Evolutionary conservation across 2,888 invertebrate species (phyloP).

Genomic region (Phanerotoma sp.): DNA sequence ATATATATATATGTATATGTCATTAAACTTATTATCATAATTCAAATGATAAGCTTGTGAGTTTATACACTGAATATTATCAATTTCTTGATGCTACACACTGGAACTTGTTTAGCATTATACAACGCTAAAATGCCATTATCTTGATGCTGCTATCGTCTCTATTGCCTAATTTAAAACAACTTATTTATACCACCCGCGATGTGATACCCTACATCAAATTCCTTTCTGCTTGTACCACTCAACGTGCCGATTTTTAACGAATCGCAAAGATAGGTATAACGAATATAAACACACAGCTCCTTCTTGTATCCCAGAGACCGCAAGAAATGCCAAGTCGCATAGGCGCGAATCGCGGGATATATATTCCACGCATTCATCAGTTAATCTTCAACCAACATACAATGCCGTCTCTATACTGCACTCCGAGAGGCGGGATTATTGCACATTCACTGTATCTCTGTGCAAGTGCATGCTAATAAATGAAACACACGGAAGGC

Average conservation of each 20-base stretch:
- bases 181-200: constrained; percentile 16
- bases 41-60: constrained; percentile 40
- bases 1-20: constrained; percentile 53
- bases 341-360: constrained; percentile 29
- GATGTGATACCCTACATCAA: constrained; percentile 1
- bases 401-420: constrained; percentile 47
- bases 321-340: constrained; percentile 26
- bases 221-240: not conserved
- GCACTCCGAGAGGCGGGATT: constrained; percentile 9
- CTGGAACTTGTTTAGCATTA: not conserved
- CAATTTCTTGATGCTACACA: not conserved
- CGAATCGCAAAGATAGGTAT: not conserved
- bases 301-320: constrained; percentile 26
- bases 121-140: not conserved
- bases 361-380: constrained; percentile 6
- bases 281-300: constrained; percentile 18
- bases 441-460: not conserved
- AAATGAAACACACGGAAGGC: constrained; percentile 15
- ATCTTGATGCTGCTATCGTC: constrained; percentile 4
- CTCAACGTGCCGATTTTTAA: too few relatives aligned
- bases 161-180: constrained; percentile 23
- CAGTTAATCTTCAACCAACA: constrained; percentile 6
- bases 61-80: constrained; percentile 22
- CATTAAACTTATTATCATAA: constrained; percentile 34
- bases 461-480: constrained; percentile 15